A percentile compares a stretch with the other conserved stretches of the same genome.
Conservation (phyloP, 92 coral and sea anemone genomes). For the Hydrozoanthus gracilis region DNA sequence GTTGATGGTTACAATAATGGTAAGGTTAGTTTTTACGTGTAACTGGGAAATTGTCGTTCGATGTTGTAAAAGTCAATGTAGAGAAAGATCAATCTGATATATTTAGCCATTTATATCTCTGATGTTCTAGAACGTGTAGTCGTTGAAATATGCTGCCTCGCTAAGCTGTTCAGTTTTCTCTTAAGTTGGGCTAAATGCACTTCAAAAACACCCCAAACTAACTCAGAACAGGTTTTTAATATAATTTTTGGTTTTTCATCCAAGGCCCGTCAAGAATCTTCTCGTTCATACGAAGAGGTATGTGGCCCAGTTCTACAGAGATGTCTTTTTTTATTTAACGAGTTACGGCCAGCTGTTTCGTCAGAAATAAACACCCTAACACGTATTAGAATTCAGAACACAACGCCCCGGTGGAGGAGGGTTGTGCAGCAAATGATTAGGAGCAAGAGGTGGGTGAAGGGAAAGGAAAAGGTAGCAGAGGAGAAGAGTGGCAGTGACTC, state of each 20-base stretch:
- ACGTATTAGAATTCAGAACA: constrained; percentile 77
- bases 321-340: constrained; percentile 86
- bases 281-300: constrained; percentile 96
- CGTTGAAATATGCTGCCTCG: too few species aligned
- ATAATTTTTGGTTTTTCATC: neutral
- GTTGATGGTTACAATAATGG: too few species aligned
- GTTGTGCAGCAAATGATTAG: constrained; percentile 80
- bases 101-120: too few species aligned
- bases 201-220: too few species aligned
- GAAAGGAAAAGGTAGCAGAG: constrained; percentile 55
- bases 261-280: constrained; percentile 97
- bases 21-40: too few species aligned
- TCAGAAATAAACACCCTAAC: constrained; percentile 86
- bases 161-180: too few species aligned
- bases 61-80: too few species aligned
- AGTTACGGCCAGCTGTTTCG: constrained; percentile 96
- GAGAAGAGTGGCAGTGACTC: constrained; percentile 68
- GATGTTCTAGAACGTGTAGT: too few species aligned
- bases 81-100: too few species aligned
- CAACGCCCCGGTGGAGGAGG: constrained; percentile 89
- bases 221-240: neutral
- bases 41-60: too few species aligned
- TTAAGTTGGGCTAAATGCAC: too few species aligned
- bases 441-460: constrained; percentile 65
- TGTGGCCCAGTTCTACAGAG: constrained; percentile 95